Evolutionary conservation across 2,888 invertebrate species (phyloP).

Genomic region (Oeneis ivallda): DNA sequence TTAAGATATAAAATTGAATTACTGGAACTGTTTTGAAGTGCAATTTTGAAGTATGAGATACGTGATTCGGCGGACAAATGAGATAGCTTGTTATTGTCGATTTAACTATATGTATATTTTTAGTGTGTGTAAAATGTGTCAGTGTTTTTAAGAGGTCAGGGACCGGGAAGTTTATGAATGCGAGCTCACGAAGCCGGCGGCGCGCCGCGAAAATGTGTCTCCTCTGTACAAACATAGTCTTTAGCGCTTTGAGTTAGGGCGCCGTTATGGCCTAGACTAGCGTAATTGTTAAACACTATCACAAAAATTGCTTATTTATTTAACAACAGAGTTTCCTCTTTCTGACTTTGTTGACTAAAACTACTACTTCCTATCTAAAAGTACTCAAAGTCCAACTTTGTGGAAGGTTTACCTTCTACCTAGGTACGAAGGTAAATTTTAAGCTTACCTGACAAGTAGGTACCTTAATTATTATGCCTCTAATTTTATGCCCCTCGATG

Average conservation of each 20-base stretch:
- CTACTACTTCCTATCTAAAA: too few species aligned
- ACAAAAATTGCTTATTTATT: constrained; percentile 14
- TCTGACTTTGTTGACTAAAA: background rate
- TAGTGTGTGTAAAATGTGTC: constrained; percentile 53
- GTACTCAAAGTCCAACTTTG: too few species aligned
- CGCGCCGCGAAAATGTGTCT: constrained; percentile 69
- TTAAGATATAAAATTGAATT: constrained; percentile 52
- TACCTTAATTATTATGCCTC: too few species aligned
- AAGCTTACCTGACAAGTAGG: too few species aligned
- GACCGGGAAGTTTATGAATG: constrained; percentile 69
- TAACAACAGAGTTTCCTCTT: background rate
- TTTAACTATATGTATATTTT: constrained; percentile 6
- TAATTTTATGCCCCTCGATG: too few species aligned
- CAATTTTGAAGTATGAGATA: constrained; percentile 44
- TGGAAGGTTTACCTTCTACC: too few species aligned
- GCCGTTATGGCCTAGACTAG: constrained; percentile 20
- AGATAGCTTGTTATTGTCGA: constrained; percentile 21
- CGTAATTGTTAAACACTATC: constrained; percentile 20
- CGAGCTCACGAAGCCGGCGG: constrained; percentile 70
- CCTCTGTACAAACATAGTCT: constrained; percentile 62
- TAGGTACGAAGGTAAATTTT: too few species aligned
- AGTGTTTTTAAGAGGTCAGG: constrained; percentile 69
- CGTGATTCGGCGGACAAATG: constrained; percentile 40
- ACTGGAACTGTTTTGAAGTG: constrained; percentile 44
- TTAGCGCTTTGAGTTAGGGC: constrained; percentile 57